Base-by-base conservation (phyloP, 2,113 vertebrate species). In the Gobius niger region DNA sequence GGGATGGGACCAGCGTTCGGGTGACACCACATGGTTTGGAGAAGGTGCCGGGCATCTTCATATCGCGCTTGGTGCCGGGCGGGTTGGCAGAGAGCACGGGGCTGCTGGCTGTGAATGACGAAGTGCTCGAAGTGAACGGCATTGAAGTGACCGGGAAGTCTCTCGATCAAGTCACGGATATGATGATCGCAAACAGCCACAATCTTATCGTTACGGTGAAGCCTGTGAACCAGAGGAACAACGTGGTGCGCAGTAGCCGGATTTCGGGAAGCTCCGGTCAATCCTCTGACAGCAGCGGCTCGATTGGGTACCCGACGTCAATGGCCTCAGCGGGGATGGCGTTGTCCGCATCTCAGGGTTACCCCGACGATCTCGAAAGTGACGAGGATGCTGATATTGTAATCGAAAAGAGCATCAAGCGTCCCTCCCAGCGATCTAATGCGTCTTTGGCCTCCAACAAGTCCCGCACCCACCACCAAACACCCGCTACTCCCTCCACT, bases 171-270 rank as follows among this genome's bases (percentile, higher is more conserved):
- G 98, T 98, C 47, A 99, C 98, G 2, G 98, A 99, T 90, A 99
- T 99, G 98, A 99, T 99, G 98, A 99, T 99, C 15, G 98, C 98
- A 80, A 99, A 99, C 92, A 99, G 98, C 89, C 97, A 98, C 89
- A 98, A 99, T 75, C 94, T 99, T 73, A 98, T 99, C 3, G 94
- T 99, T 83, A 99, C 98, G 0, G 98, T 99, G 63, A 98, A 99
- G 89, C 98, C 97, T 0, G 96, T 96, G 57, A 99, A 99, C 88
- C 98, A 99, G 91, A 94, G 96, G 80, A 98, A 98, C 91, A 98
- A 98, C 66, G 93, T 98, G 64, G 94, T 98, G 62, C 94, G 98
- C 16, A 91, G 94, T 86, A 94, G 96, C 82, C 92, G 96, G 51
- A 95, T 93, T 65, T 95, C 96, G 0, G 95, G 96, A 62, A 95